These are phyloP conservation scores for Caenorhabditis uteleia DNA, from an alignment of 2,888 invertebrate genomes.

Conservation along the genomic window DNA sequence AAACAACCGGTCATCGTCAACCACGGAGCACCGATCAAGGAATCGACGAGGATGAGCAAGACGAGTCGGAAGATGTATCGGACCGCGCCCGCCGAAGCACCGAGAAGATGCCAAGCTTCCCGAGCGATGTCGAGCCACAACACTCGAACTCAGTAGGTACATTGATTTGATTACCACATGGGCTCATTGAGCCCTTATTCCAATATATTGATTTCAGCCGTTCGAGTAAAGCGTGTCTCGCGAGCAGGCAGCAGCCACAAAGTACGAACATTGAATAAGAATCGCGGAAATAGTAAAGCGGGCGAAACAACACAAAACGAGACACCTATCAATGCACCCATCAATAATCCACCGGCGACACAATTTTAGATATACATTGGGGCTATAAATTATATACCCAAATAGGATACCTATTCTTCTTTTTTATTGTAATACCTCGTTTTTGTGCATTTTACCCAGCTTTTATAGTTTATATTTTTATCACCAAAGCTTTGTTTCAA, in stretches of 20 bases:
- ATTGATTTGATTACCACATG: slow-evolving; percentile 25
- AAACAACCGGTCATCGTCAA: slow-evolving; percentile 24
- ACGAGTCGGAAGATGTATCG: slow-evolving; percentile 5
- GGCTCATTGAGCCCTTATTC: neutral
- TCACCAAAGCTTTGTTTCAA: no score
- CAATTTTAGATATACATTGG: no score
- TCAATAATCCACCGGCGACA: neutral
- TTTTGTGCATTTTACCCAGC: no score
- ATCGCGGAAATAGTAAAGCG: slow-evolving; percentile 53
- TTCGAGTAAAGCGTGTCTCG: slow-evolving; percentile 53
- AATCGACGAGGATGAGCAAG: slow-evolving; percentile 30
- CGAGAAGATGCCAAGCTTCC: slow-evolving; percentile 14
- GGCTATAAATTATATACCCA: no score
- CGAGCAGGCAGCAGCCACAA: slow-evolving; percentile 54
- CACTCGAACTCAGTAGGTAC: slow-evolving; percentile 40
- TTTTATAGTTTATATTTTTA: no score
- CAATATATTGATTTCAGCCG: slow-evolving; percentile 28
- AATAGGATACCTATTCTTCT: no score
- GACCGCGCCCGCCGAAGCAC: neutral
- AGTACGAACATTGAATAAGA: slow-evolving; percentile 47
- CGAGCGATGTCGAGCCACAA: slow-evolving; percentile 21
- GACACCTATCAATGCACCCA: neutral
- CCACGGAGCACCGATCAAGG: slow-evolving; percentile 32
- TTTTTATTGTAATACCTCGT: no score
- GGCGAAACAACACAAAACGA: slow-evolving; percentile 32